A percentile compares a stretch with the other conserved stretches of the same genome.
phyloP scores from a whole-genome alignment of 2,113 vertebrate genomes.

The Athene noctua region DNA sequence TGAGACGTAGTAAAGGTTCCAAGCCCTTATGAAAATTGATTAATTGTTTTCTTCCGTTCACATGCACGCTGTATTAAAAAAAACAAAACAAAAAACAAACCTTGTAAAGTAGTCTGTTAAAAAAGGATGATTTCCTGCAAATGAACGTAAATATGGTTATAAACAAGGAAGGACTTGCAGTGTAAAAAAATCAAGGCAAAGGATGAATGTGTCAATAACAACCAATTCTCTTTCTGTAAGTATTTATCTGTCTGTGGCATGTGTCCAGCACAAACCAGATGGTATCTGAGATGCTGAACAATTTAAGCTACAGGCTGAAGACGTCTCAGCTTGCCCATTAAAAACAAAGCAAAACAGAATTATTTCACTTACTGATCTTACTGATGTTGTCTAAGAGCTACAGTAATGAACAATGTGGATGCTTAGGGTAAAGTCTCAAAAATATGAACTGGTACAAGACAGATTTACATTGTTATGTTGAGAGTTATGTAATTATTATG shows the following conservation, averaged over 20 bases:
- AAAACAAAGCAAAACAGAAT: not conserved
- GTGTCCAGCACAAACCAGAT: slow-evolving; percentile 35
- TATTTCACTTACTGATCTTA: not conserved
- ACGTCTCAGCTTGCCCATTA: not conserved
- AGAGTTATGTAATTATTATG: accelerated
- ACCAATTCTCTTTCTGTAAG: not conserved
- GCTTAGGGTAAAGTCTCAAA: not conserved
- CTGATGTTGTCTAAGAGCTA: not conserved
- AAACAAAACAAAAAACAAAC: not conserved
- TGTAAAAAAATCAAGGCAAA: not conserved
- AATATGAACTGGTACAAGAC: not conserved
- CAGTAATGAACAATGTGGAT: not conserved
- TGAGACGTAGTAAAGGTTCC: not conserved
- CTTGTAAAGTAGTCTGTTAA: not conserved
- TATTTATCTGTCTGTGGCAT: not conserved
- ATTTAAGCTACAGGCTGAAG: not conserved
- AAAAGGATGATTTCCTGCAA: not conserved
- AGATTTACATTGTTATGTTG: accelerated
- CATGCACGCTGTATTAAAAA: not conserved
- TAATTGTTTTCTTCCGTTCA: not conserved
- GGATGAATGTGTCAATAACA: not conserved
- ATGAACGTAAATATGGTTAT: not conserved
- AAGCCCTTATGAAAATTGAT: not conserved
- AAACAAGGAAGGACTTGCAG: not conserved
- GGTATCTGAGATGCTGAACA: not conserved